Evolutionary conservation across 53 echinoderm and acorn worm species (phyloP).

Genomic region (Patiria pectinifera): DNA sequence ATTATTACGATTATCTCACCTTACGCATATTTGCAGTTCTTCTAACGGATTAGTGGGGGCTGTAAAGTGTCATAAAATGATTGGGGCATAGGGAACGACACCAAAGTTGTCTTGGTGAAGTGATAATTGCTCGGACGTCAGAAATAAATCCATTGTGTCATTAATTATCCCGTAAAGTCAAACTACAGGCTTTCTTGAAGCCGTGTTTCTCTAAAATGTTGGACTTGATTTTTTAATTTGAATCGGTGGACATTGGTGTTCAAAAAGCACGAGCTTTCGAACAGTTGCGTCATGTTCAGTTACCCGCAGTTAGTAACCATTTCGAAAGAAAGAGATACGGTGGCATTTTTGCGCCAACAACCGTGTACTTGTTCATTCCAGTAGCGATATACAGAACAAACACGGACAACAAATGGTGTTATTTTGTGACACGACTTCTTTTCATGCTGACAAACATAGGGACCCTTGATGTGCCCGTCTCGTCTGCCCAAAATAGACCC

Average conservation of each 20-base stretch:
- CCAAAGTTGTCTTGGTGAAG: background rate
- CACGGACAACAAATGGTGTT: slow-evolving; percentile 11
- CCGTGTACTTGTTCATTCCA: slow-evolving; percentile 13
- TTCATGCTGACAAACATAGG: background rate
- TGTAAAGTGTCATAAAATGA: slow-evolving; percentile 3
- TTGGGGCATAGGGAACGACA: background rate
- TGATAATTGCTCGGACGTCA: background rate
- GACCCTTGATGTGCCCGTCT: slow-evolving; percentile 52
- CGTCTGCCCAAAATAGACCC: slow-evolving; percentile 42
- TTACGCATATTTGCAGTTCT: background rate
- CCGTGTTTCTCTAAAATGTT: too few species aligned
- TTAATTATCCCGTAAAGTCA: background rate
- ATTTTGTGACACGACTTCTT: slow-evolving; percentile 29
- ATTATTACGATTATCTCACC: background rate
- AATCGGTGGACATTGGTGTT: slow-evolving; percentile 15
- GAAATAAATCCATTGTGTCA: background rate
- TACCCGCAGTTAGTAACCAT: background rate
- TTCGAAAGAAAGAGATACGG: background rate
- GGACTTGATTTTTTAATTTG: background rate
- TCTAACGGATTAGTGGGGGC: background rate
- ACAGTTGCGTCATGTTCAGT: slow-evolving; percentile 1
- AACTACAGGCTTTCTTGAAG: too few species aligned
- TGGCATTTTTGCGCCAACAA: background rate
- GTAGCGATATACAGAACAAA: slow-evolving; percentile 42
- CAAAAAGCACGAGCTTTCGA: background rate